Percentiles rank a stretch among this genome's conserved stretches.
phyloP scores from a whole-genome alignment of 1,140 invertebrate species.

The Papilio aristodemus region DNA sequence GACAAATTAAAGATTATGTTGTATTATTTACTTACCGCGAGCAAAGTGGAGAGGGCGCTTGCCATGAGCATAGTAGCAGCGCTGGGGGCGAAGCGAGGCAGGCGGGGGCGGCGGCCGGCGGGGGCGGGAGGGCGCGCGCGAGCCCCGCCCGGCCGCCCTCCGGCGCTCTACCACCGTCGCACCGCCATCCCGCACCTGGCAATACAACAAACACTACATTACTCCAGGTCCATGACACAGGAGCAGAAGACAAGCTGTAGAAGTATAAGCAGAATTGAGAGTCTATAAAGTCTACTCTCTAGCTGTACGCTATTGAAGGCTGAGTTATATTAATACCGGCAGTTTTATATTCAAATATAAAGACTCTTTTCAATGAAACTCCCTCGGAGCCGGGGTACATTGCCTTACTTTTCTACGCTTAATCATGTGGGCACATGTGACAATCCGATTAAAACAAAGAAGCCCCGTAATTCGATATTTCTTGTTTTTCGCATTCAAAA shows the following conservation, averaged over 20 bases:
- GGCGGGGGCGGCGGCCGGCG: conserved; percentile 68
- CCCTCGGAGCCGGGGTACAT: no score
- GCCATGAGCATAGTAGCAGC: conserved; percentile 72
- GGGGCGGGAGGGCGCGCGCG: conserved; percentile 58
- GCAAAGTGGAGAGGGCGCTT: conserved; percentile 72
- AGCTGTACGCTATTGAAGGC: not conserved
- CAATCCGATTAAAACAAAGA: no score
- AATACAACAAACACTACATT: conserved; percentile 13
- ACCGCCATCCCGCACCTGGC: conserved; percentile 59
- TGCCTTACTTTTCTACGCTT: no score
- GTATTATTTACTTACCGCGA: conserved; percentile 62
- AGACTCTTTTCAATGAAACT: no score
- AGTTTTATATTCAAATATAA: not conserved
- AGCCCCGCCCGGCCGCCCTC: conserved; percentile 72
- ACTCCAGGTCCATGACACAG: not conserved
- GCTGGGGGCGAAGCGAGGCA: conserved; percentile 58
- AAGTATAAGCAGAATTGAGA: not conserved
- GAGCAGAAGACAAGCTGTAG: conserved; percentile 25
- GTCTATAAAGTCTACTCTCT: no score
- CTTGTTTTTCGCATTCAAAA: no score
- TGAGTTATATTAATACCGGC: no score
- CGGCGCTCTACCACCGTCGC: conserved; percentile 65
- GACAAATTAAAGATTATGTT: no score
- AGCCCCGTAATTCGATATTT: no score
- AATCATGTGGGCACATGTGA: no score